Evolutionary conservation across 2,113 vertebrate species (phyloP).

Genomic region (Zapus hudsonius): DNA sequence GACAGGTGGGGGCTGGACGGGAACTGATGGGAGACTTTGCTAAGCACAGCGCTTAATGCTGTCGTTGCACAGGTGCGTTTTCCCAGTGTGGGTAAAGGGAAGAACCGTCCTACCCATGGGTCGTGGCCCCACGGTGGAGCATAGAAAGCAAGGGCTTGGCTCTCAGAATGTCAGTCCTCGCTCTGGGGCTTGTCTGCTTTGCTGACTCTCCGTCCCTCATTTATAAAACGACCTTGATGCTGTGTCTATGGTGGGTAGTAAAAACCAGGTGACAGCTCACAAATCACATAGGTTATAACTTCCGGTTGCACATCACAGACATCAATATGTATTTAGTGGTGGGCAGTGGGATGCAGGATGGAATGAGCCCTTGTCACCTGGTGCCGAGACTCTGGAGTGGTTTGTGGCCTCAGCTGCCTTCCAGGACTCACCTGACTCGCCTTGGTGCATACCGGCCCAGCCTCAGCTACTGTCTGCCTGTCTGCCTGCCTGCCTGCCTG

Average conservation of each 20-base stretch:
- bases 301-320: rapidly evolving
- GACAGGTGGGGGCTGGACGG: not conserved
- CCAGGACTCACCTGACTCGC: not conserved
- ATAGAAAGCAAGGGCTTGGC: not conserved
- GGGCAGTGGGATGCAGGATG: not conserved
- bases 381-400: not conserved
- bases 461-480: no score
- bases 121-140: not conserved
- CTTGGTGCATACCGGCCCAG: not conserved
- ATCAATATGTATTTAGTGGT: not conserved
- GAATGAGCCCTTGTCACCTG: not conserved
- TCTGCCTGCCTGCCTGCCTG: no score
- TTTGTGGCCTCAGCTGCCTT: not conserved
- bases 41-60: not conserved
- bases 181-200: not conserved
- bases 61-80: not conserved
- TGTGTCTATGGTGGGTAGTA: not conserved
- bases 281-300: not conserved
- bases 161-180: not conserved
- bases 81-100: not conserved
- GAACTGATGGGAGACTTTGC: not conserved
- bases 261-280: not conserved
- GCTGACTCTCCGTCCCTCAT: not conserved
- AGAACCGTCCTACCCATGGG: not conserved
- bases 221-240: not conserved